Conservation (phyloP, 2,797 vertebrate species). For the Enteromius anoplus region DNA sequence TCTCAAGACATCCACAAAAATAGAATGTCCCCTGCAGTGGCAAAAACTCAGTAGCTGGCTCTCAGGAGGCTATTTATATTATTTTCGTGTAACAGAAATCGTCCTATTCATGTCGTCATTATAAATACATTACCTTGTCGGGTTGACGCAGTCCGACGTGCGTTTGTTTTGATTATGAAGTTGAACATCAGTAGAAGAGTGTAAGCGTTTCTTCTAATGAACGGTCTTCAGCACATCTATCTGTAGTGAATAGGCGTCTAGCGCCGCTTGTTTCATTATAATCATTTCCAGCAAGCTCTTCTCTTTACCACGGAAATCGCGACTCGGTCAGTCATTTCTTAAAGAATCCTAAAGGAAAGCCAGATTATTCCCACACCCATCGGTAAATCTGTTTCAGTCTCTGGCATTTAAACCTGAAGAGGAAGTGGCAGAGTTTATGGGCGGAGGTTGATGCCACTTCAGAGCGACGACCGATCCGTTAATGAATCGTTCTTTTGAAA, state of each 20-base stretch:
- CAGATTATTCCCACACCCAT: not conserved
- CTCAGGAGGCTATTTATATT: not conserved
- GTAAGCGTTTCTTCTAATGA: not conserved
- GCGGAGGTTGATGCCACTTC: conserved; percentile 34
- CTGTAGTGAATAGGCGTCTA: not conserved
- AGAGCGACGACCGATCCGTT: not conserved
- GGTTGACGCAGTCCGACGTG: not conserved
- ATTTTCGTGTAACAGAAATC: not conserved
- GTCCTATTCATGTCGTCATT: not conserved
- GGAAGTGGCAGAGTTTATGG: conserved; percentile 34
- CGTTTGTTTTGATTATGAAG: conserved; percentile 1
- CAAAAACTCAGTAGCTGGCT: too few species aligned
- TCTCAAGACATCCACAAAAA: too few species aligned
- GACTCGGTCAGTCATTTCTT: conserved; percentile 9
- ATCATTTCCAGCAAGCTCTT: conserved; percentile 22
- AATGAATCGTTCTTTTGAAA: not conserved
- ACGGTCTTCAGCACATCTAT: not conserved
- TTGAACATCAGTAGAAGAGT: conserved; percentile 9
- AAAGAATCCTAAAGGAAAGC: conserved; percentile 9
- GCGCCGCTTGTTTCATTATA: not conserved
- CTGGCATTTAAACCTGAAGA: conserved; percentile 18
- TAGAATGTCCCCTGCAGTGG: too few species aligned
- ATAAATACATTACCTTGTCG: conserved; percentile 17
- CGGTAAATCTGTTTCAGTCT: not conserved
- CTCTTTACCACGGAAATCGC: not conserved